A percentile compares a stretch with the other conserved stretches of the same genome.
Conservation (phyloP, 2,888 invertebrate genomes). For the Phengaris arion region DNA sequence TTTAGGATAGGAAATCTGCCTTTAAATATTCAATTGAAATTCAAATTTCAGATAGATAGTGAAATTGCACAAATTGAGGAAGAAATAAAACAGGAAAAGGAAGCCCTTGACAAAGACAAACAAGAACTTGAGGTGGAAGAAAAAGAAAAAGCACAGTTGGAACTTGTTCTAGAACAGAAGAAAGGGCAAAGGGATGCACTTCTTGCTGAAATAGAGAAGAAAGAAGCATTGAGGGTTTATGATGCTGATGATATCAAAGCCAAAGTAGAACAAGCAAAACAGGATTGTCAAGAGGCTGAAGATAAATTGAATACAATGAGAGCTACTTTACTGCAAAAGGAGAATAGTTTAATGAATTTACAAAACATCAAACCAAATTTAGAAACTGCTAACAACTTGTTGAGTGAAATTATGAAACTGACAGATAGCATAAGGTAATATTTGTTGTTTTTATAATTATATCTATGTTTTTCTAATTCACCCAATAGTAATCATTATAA, state of each 20-base stretch:
- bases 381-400: conserved; percentile 57
- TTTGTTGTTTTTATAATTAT: too few relatives aligned
- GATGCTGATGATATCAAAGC: conserved; percentile 64
- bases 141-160: conserved; percentile 53
- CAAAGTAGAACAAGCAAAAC: conserved; percentile 56
- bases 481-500: conserved; percentile 1
- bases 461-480: not conserved
- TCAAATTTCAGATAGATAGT: conserved; percentile 48
- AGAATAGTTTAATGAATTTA: conserved; percentile 61
- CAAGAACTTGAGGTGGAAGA: conserved; percentile 51
- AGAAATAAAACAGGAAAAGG: conserved; percentile 60
- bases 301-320: conserved; percentile 53
- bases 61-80: conserved; percentile 59
- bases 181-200: conserved; percentile 55
- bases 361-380: conserved; percentile 63
- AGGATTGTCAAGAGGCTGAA: conserved; percentile 60
- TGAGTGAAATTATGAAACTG: conserved; percentile 60
- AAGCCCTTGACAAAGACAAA: conserved; percentile 50
- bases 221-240: conserved; percentile 58
- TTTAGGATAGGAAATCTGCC: not conserved
- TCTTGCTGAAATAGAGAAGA: conserved; percentile 55
- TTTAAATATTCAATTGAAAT: not conserved
- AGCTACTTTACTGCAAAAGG: conserved; percentile 58
- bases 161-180: conserved; percentile 59
- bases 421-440: conserved; percentile 58